Base-by-base conservation (phyloP, 2,888 invertebrate genomes). In the Himalopsyche japonica region DNA sequence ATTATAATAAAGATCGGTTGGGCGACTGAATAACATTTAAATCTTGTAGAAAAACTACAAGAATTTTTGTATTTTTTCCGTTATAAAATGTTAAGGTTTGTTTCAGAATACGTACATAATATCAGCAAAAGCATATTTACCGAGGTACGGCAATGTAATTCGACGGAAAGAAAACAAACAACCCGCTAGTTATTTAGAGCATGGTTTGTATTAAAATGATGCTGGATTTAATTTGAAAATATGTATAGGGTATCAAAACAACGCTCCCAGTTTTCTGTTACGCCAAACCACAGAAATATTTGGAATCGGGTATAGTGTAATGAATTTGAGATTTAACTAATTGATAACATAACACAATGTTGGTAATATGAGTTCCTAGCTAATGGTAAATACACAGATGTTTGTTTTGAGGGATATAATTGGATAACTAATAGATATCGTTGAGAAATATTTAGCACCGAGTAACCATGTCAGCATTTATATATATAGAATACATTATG, bases 271-370 rank as follows among this genome's bases (percentile, higher is more conserved):
- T 70, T 57, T 43, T 30, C 15, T 30, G 15, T 27, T 15, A 15
- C 20, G 12, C 70, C 70, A 70, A 70, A 15, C 70, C 70, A 15
- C 70, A 43, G 48, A 8, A 79, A 48, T 64, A 49, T 49, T 24
- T 43, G 43, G 76, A 47, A 43, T 47, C 78, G 76, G 48, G 43
- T 10, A 34, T 24, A 76, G 43, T 8, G 84, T 82, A 79, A 76
- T 82, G 82, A 84, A 82, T 70, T 81, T 84, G 70, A 82, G 79
- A 82, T 84, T 84, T 47, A 82, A 82, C 82, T 84, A 84, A 82
- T 84, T 84, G 82, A 84, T 79, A 76, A 48, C 82, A 70, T 20
- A 43, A 27, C 78, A 15, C 24, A 49, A 48, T 32, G 49, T 18
- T 24, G 15, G 80, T 80, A 80, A 80, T 49, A 24, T 8, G 80